phyloP scores from a whole-genome alignment of 2,888 invertebrate genomes.

The Dynastes tityus region DNA sequence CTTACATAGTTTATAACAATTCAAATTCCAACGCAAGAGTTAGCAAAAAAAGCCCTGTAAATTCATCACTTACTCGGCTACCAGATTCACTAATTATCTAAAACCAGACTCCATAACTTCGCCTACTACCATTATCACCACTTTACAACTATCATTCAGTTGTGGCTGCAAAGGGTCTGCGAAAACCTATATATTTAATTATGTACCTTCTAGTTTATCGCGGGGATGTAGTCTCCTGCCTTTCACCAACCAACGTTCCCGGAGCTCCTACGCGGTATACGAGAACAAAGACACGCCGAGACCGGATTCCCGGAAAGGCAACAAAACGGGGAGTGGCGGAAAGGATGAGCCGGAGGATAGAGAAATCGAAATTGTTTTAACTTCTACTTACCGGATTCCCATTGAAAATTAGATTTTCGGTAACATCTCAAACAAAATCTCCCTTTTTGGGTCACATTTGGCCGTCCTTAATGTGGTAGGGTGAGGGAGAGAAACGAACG shows the following conservation, averaged over 20 bases:
- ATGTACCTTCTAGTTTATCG: slow-evolving; percentile 29
- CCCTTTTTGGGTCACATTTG: slow-evolving; percentile 46
- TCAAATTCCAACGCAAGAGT: too few species aligned
- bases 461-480: slow-evolving; percentile 2
- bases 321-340: neutral
- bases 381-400: slow-evolving; percentile 44
- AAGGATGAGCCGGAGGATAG: slow-evolving; percentile 11
- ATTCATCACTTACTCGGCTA: too few species aligned
- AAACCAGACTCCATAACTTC: too few species aligned
- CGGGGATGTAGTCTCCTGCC: neutral
- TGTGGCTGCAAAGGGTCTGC: slow-evolving; percentile 6
- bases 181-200: slow-evolving; percentile 42
- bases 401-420: slow-evolving; percentile 50
- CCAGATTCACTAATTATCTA: too few species aligned
- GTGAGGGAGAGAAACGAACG: too few species aligned
- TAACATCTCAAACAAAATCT: slow-evolving; percentile 47
- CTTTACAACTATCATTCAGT: neutral
- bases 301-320: neutral
- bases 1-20: too few species aligned
- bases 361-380: slow-evolving; percentile 48
- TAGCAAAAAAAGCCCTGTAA: too few species aligned
- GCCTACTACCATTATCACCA: neutral
- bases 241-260: neutral
- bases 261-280: neutral
- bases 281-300: neutral